A percentile compares a stretch with the other conserved stretches of the same genome.
phyloP scores from a whole-genome alignment of 2,113 vertebrate species.

The Nycticebus coucang region DNA sequence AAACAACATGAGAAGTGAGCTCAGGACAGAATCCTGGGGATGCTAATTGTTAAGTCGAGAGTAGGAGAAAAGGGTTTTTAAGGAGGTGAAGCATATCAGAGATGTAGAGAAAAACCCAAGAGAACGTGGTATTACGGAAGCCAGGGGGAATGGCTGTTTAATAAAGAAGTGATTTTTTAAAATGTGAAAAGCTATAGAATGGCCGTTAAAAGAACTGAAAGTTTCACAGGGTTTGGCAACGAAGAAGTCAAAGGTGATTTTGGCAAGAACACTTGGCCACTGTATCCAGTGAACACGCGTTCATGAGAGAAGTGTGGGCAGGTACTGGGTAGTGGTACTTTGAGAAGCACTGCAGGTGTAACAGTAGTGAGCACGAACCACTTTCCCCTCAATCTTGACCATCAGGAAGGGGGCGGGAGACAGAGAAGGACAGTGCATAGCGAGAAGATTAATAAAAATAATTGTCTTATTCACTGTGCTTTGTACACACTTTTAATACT shows the following conservation, averaged over 20 bases:
- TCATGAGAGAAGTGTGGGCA: not conserved
- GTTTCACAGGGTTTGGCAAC: not conserved
- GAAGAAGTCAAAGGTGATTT: not conserved
- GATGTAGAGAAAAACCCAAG: not conserved
- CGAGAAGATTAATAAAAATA: no score
- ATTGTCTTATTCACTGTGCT: not conserved
- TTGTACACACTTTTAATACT: not conserved
- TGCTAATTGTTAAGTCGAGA: not conserved
- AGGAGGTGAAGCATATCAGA: not conserved
- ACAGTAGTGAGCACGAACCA: not conserved
- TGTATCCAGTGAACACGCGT: no score
- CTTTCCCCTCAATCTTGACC: not conserved
- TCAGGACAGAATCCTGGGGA: not conserved
- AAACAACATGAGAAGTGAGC: not conserved
- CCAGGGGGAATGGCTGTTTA: not conserved
- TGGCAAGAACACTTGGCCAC: not conserved
- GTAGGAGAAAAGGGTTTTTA: not conserved
- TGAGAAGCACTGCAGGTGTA: rapidly evolving
- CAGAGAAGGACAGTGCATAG: not conserved
- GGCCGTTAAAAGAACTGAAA: not conserved
- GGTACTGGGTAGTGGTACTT: not conserved
- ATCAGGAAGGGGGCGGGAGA: not conserved
- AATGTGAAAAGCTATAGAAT: not conserved
- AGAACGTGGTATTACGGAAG: not conserved
- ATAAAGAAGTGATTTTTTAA: not conserved